Conservation (phyloP, 2,113 vertebrate species). For the Channa argus region DNA sequence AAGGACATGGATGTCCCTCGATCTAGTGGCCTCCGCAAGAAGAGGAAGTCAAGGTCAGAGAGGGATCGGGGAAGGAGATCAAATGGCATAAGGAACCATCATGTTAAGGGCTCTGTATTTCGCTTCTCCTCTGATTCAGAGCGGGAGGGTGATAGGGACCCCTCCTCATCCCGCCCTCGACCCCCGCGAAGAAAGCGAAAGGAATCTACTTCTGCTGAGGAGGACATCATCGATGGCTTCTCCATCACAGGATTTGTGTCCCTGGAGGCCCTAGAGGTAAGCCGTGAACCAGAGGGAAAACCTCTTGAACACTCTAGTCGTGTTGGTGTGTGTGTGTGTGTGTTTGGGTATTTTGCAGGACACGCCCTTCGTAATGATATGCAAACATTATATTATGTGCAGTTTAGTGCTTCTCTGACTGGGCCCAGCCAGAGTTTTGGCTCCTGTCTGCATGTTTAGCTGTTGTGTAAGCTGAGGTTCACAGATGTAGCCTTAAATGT, state of each 20-base stretch:
- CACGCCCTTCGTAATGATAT: background rate
- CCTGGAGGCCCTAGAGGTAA: constrained; percentile 94
- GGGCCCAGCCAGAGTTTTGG: constrained; percentile 16
- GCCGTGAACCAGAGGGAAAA: constrained; percentile 28
- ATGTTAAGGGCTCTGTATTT: constrained; percentile 77
- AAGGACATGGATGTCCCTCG: constrained; percentile 92
- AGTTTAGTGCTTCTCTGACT: constrained; percentile 11
- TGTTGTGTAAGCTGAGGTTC: constrained; percentile 61
- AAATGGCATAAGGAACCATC: constrained; percentile 81
- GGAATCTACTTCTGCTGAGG: constrained; percentile 92
- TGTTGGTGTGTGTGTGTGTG: constrained; percentile 2
- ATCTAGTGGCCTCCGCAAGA: constrained; percentile 90
- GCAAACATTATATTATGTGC: constrained; percentile 42
- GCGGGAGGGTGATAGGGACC: constrained; percentile 87
- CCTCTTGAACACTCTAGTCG: background rate
- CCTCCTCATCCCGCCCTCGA: constrained; percentile 88
- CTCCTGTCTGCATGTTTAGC: constrained; percentile 45
- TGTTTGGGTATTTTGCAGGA: background rate
- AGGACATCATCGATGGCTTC: constrained; percentile 97
- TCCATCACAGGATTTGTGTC: constrained; percentile 93
- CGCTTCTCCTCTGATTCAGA: constrained; percentile 93
- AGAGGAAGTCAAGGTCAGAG: constrained; percentile 91
- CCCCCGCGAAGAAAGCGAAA: constrained; percentile 92
- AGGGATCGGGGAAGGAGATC: constrained; percentile 88
- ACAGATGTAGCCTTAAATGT: constrained; percentile 71